Conservation (phyloP, 2,797 vertebrate genomes). For the Trachops cirrhosus region DNA sequence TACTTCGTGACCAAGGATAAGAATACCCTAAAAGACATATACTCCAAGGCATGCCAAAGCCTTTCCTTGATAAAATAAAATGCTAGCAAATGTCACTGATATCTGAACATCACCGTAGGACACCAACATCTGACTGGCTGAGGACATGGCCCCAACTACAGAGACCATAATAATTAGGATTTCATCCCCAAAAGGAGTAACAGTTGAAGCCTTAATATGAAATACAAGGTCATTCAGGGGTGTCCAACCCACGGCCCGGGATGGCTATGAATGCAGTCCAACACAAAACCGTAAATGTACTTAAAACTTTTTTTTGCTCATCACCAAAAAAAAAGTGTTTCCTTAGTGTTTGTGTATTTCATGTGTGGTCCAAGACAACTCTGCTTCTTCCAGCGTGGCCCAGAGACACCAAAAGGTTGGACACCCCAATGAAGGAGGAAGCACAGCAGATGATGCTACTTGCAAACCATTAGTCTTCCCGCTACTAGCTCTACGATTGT, state of each 20-base stretch:
- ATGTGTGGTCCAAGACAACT: too few species aligned
- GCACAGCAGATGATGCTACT: neutral
- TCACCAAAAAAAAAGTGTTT: too few species aligned
- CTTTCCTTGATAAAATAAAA: conserved; percentile 33
- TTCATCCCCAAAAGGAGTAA: neutral
- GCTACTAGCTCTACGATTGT: neutral
- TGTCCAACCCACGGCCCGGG: too few species aligned
- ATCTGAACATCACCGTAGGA: neutral
- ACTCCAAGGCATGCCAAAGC: neutral
- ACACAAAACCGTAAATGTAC: too few species aligned
- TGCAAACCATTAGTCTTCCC: neutral
- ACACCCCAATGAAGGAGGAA: neutral
- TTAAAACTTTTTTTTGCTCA: too few species aligned
- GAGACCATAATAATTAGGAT: neutral
- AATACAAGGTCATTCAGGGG: neutral
- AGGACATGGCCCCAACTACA: neutral
- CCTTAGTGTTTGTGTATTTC: too few species aligned
- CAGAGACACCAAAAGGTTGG: too few species aligned
- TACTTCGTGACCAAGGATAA: neutral
- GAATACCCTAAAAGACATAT: neutral
- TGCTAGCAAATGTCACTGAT: neutral
- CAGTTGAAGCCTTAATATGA: neutral
- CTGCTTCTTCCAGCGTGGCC: too few species aligned
- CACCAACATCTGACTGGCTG: neutral
- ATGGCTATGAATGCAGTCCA: too few species aligned